Base-by-base conservation (phyloP, 2,113 vertebrate genomes). In the Otus sunia region DNA sequence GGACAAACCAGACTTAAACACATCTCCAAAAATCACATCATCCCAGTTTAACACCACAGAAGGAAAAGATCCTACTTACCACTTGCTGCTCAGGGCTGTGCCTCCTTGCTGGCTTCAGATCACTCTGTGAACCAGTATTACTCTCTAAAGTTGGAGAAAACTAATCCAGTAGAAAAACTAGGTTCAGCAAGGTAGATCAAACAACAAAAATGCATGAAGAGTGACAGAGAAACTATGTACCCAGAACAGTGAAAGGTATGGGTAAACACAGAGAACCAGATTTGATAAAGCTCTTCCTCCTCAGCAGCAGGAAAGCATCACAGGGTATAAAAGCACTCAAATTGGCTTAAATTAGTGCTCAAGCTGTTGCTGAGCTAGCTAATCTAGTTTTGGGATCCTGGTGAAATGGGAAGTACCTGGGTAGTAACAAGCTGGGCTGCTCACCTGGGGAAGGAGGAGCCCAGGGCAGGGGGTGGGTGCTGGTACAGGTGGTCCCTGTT, bases 181-280 rank as follows among this genome's bases (percentile, higher is more conserved):
- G 8, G 3, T 10, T 78, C 29, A 36, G 15, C 23, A 32, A 63
- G 6, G 3, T 12, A 60, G 32, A 9, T 18, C 13, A 78, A 4
- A 17, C 11, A 77, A 47, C 10, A 55, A 62, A 83, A 87, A 37
- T 0, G 0, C 5, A 9, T 0, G 2, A 55, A 5, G 10, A 36
- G 2, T 2, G 0, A 26, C 11, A 72, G 5, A 49, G 2, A 9
- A 67, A 43, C 26, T 9, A 32, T 8, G 6, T 3, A 25, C 2
- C 7, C 4, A 71, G 5, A 1, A 5, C 7, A 76, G 18, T 1
- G 0, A 5, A 76, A 58, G 4, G 6, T 1, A 10, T 1, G 0
- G 14, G 8, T 8, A 1, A 6, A 5, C 5, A 11, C 1, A 1
- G 9, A 59, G 7, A 60, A 16, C 27, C n/a, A 76, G 18, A 25